Evolutionary conservation across 2,797 vertebrate genomes (phyloP).

Genomic region (Calcarius lapponicus): DNA sequence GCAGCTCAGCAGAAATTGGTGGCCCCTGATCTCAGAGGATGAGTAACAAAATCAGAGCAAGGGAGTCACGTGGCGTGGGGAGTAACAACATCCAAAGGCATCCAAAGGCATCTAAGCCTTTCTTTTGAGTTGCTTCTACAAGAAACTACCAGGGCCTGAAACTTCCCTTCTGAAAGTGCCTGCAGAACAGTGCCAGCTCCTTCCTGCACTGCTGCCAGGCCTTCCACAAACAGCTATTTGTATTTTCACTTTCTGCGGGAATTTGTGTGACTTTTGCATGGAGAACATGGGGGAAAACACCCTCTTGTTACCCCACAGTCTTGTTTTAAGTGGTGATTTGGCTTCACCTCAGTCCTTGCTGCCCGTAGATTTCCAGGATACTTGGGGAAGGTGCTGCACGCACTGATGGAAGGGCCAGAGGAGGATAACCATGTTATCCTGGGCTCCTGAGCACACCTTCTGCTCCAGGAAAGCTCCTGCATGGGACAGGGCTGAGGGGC

Average conservation of each 20-base stretch:
- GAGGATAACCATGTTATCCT: not conserved
- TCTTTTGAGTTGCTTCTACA: not conserved
- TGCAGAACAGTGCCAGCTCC: rapidly evolving
- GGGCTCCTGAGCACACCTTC: not conserved
- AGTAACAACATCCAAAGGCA: not conserved
- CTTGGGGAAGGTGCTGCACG: not conserved
- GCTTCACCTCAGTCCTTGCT: not conserved
- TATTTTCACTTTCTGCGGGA: not conserved
- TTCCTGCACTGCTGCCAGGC: rapidly evolving
- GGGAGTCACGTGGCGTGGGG: rapidly evolving
- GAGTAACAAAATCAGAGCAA: not conserved
- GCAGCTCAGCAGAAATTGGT: not conserved
- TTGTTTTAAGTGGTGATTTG: not conserved
- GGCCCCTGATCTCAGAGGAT: not conserved
- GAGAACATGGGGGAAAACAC: rapidly evolving
- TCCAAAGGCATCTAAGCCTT: not conserved
- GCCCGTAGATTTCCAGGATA: not conserved
- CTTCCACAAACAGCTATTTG: not conserved
- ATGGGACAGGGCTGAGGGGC: not conserved
- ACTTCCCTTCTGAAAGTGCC: not conserved
- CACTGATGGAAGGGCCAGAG: not conserved
- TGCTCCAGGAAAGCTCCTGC: not conserved
- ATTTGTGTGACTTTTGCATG: not conserved
- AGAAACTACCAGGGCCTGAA: not conserved
- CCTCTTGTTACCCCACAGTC: not conserved